Percentiles rank a stretch among this genome's conserved stretches.
These are phyloP conservation scores for Meriones unguiculatus DNA, from an alignment of 2,113 vertebrate genomes.

Conservation along the genomic window DNA sequence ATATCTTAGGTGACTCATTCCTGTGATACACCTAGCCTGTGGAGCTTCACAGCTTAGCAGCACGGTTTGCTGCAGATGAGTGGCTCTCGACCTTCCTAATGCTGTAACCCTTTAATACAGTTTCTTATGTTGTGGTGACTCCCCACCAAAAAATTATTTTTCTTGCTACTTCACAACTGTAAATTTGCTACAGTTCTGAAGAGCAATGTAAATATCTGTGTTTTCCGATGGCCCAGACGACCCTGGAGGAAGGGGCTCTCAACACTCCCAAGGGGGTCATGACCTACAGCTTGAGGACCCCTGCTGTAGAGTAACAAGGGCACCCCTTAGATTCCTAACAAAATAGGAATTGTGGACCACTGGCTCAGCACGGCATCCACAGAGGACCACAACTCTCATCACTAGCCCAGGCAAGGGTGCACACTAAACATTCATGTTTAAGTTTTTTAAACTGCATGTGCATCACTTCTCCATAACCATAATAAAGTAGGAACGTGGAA, in stretches of 20 bases:
- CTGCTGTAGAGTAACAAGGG: rapidly evolving
- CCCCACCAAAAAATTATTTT: too few species aligned
- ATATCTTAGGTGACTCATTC: neutral
- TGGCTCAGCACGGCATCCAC: neutral
- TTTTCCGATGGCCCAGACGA: neutral
- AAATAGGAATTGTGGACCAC: neutral
- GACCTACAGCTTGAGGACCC: neutral
- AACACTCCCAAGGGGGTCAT: neutral
- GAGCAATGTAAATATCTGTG: neutral
- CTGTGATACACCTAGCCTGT: neutral
- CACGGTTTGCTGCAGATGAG: neutral
- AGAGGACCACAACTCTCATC: too few species aligned
- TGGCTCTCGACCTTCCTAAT: neutral
- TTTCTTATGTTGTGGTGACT: neutral
- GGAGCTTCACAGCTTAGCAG: neutral
- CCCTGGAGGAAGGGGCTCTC: neutral
- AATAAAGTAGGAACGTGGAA: neutral
- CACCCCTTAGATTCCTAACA: neutral
- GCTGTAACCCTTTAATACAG: neutral
- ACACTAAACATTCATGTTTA: neutral
- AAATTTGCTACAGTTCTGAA: neutral
- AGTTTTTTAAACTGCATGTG: neutral
- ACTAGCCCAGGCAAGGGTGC: neutral
- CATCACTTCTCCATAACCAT: neutral
- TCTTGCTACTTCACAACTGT: neutral